Conservation (phyloP, 1,140 invertebrate genomes). For the Drosophila paulistorum region DNA sequence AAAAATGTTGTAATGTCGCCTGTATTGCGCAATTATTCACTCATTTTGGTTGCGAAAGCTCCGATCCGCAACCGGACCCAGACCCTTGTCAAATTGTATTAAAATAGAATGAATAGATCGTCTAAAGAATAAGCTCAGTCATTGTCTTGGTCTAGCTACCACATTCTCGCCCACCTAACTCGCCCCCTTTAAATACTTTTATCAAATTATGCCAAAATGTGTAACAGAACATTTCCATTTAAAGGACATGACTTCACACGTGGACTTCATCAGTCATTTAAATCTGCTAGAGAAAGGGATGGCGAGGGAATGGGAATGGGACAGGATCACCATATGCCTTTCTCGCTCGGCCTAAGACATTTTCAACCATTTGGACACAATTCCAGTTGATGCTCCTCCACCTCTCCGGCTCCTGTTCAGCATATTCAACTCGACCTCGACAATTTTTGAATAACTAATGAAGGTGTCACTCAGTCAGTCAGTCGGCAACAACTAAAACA, state of each 20-base stretch:
- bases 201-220: constrained; percentile 17
- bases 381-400: constrained; percentile 62
- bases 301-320: neutral
- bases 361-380: constrained; percentile 61
- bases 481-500: constrained; percentile 58
- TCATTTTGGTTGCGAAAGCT: constrained; percentile 43
- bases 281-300: neutral
- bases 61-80: neutral
- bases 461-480: constrained; percentile 61
- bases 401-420: neutral
- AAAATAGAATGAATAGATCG: constrained; percentile 31
- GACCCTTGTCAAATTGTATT: constrained; percentile 63
- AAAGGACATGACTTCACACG: constrained; percentile 23
- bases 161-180: neutral
- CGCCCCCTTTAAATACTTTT: constrained; percentile 17
- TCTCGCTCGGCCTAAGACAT: constrained; percentile 37
- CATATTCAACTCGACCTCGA: constrained; percentile 39
- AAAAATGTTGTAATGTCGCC: constrained; percentile 56
- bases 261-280: constrained; percentile 33
- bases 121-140: constrained; percentile 6
- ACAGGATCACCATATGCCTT: constrained; percentile 58
- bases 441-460: constrained; percentile 80
- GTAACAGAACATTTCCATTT: constrained; percentile 18
- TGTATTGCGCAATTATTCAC: constrained; percentile 52
- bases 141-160: constrained; percentile 31